Evolutionary conservation across 2,797 vertebrate genomes (phyloP).

Genomic region (Diceros bicornis): DNA sequence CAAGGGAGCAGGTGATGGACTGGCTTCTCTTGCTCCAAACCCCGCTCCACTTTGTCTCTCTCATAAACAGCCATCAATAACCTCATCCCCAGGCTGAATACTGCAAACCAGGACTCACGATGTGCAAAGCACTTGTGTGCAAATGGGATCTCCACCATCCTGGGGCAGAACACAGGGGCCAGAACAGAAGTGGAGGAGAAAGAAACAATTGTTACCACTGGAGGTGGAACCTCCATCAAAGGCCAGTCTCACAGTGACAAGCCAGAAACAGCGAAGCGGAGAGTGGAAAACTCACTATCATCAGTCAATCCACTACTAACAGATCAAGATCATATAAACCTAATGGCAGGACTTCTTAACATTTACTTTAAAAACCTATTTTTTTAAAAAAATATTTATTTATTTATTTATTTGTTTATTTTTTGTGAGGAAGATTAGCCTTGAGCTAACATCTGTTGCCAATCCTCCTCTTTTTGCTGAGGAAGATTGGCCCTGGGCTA

Average conservation of each 20-base stretch:
- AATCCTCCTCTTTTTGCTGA: too few species aligned
- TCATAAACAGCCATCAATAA: neutral
- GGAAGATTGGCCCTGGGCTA: too few species aligned
- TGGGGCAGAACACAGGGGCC: neutral
- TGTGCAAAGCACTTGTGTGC: neutral
- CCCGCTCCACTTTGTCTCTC: neutral
- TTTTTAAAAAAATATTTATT: neutral
- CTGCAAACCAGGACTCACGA: neutral
- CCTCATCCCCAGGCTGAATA: neutral
- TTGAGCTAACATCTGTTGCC: too few species aligned
- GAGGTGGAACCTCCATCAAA: neutral
- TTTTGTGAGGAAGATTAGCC: too few species aligned
- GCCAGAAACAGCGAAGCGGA: neutral
- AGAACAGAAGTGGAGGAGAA: neutral
- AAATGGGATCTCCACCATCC: neutral
- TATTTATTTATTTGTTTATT: too few species aligned
- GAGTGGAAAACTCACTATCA: neutral
- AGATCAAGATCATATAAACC: neutral
- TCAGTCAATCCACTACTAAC: neutral
- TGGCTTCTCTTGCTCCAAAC: neutral
- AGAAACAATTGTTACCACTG: neutral
- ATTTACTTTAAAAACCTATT: neutral
- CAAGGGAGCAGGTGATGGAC: neutral
- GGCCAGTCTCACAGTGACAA: neutral
- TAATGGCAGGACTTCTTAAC: neutral